Evolutionary conservation across 2,797 vertebrate genomes (phyloP).

Genomic region (Echeneis naucrates): DNA sequence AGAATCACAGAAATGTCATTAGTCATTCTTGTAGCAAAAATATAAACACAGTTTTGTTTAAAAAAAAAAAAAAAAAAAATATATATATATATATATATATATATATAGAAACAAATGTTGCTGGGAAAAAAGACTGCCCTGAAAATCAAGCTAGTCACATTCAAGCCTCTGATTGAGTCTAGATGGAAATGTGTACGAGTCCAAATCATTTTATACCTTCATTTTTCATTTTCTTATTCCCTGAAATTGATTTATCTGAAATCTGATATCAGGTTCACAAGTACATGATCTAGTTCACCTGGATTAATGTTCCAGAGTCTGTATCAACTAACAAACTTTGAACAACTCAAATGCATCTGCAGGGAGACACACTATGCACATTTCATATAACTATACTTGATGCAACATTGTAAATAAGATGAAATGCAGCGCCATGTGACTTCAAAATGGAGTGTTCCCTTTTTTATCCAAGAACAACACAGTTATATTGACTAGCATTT

Average conservation of each 20-base stretch:
- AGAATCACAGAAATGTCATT: slow-evolving; percentile 35
- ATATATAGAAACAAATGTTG: slow-evolving; percentile 17
- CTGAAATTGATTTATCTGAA: background rate
- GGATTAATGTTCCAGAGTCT: slow-evolving; percentile 4
- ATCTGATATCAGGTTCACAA: background rate
- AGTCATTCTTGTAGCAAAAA: slow-evolving; percentile 43
- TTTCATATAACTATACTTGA: slow-evolving; percentile 49
- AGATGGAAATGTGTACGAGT: slow-evolving; percentile 3
- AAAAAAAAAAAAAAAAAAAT: too few relatives aligned
- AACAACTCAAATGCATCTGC: slow-evolving; percentile 20
- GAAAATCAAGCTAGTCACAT: slow-evolving; percentile 30
- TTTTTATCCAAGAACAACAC: slow-evolving; percentile 44
- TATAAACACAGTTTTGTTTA: slow-evolving; percentile 10
- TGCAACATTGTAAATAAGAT: slow-evolving; percentile 58
- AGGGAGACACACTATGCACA: slow-evolving; percentile 54
- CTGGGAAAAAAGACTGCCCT: slow-evolving; percentile 8
- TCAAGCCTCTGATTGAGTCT: slow-evolving; percentile 1
- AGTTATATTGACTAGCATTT: slow-evolving; percentile 40
- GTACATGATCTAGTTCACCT: slow-evolving; percentile 16
- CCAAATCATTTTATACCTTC: background rate
- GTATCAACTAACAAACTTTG: slow-evolving; percentile 21
- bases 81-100: too few relatives aligned
- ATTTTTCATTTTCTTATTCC: slow-evolving; percentile 12
- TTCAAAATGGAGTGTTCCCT: slow-evolving; percentile 23
- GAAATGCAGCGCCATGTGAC: slow-evolving; percentile 53